Percentiles rank a stretch among this genome's conserved stretches.
phyloP scores from a whole-genome alignment of 1,140 invertebrate genomes.

The Onthophagus taurus region DNA sequence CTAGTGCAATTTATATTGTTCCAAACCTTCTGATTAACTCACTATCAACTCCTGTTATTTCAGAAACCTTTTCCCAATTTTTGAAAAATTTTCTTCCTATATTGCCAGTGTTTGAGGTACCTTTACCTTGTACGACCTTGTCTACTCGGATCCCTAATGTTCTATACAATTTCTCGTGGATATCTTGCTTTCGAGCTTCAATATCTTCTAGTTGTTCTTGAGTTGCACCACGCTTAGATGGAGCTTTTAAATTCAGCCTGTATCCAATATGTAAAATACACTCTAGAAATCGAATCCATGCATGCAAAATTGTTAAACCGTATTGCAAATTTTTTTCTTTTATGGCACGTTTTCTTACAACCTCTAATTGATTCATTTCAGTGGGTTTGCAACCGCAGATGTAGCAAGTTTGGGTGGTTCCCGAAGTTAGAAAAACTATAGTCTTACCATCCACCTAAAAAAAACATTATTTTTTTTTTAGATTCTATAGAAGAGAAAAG shows the following conservation, averaged over 20 bases:
- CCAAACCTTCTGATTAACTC: constrained; percentile 21
- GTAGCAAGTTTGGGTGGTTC: neutral
- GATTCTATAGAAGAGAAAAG: too few relatives aligned
- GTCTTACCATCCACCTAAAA: neutral
- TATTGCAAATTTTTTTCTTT: constrained; percentile 1
- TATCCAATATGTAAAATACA: neutral
- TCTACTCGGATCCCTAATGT: constrained; percentile 21
- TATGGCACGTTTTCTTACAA: neutral
- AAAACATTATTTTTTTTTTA: too few relatives aligned
- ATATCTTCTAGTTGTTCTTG: neutral
- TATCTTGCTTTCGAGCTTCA: neutral
- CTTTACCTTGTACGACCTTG: constrained; percentile 31
- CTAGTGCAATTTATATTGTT: constrained; percentile 15
- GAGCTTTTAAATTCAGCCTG: neutral
- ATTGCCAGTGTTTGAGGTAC: constrained; percentile 35
- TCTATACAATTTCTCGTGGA: neutral
- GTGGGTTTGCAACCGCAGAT: neutral
- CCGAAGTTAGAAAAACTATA: neutral
- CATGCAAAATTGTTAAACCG: neutral
- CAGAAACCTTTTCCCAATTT: constrained; percentile 20
- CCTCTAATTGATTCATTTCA: neutral
- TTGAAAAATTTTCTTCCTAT: constrained; percentile 33
- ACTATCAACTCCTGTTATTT: constrained; percentile 32
- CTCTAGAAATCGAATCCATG: neutral
- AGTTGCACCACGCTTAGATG: neutral